A percentile compares a stretch with the other conserved stretches of the same genome.
Evolutionary conservation across 2,888 invertebrate species (phyloP).

Genomic region (Luffia ferchaultella): DNA sequence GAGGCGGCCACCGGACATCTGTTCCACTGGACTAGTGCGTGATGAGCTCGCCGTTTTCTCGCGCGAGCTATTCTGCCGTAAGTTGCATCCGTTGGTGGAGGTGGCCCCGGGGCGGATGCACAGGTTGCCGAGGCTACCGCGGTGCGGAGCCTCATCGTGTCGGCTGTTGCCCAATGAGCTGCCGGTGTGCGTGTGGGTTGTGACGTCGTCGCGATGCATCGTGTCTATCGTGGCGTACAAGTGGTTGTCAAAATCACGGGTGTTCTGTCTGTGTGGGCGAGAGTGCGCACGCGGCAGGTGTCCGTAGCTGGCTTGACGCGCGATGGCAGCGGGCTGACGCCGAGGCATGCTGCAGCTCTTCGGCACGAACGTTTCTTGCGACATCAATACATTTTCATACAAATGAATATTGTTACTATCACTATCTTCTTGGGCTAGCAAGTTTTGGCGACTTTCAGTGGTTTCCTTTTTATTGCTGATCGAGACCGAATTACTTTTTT

Average conservation of each 20-base stretch:
- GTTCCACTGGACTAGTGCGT: slow-evolving; percentile 28
- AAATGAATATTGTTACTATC: slow-evolving; percentile 43
- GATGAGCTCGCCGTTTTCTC: slow-evolving; percentile 24
- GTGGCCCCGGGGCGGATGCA: slow-evolving; percentile 12
- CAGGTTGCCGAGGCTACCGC: background rate
- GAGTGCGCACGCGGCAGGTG: slow-evolving; percentile 43
- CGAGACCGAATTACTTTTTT: slow-evolving; percentile 55
- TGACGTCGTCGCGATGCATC: slow-evolving; percentile 27
- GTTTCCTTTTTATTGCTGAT: slow-evolving; percentile 51
- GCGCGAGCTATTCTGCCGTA: slow-evolving; percentile 46
- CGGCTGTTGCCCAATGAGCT: slow-evolving; percentile 44
- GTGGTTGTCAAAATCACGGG: slow-evolving; percentile 36
- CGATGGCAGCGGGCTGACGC: slow-evolving; percentile 36
- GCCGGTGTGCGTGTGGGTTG: slow-evolving; percentile 34
- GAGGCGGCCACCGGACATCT: too few species aligned
- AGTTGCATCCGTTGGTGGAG: too few species aligned
- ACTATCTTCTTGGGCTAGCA: slow-evolving; percentile 45
- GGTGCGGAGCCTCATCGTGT: slow-evolving; percentile 23
- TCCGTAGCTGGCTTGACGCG: slow-evolving; percentile 48
- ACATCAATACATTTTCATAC: slow-evolving; percentile 46
- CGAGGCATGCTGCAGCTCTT: slow-evolving; percentile 59
- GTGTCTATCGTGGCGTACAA: slow-evolving; percentile 51
- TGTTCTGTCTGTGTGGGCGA: slow-evolving; percentile 39
- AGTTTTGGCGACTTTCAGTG: slow-evolving; percentile 55
- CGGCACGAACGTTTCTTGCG: slow-evolving; percentile 37